A percentile compares a stretch with the other conserved stretches of the same genome.
Evolutionary conservation across 92 coral and sea anemone species (phyloP).

Genomic region (Nematostella vectensis): DNA sequence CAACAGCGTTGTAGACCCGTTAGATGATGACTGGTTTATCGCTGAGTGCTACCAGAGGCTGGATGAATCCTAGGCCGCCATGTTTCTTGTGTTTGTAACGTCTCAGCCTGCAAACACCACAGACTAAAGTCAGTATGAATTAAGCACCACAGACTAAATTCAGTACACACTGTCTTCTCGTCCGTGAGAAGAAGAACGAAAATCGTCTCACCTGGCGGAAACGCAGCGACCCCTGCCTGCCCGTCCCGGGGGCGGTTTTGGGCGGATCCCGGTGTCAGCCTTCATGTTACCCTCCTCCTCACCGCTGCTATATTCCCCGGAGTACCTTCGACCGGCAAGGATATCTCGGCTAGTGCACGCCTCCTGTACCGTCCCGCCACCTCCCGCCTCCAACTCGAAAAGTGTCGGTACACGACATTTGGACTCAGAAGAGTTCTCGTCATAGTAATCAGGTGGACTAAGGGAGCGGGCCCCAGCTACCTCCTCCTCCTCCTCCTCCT

Average conservation of each 20-base stretch:
- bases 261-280: slow-evolving; percentile 39
- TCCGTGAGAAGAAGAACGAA: background rate
- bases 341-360: slow-evolving; percentile 18
- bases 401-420: slow-evolving; percentile 12
- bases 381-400: slow-evolving; percentile 12
- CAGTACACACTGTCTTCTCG: too few species aligned
- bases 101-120: slow-evolving; percentile 52
- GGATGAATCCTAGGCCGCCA: slow-evolving; percentile 56
- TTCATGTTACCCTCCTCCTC: slow-evolving; percentile 7
- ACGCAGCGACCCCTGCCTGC: slow-evolving; percentile 64
- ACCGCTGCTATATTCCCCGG: slow-evolving; percentile 15
- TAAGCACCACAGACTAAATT: background rate
- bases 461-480: background rate
- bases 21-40: slow-evolving; percentile 88
- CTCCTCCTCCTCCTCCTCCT: background rate
- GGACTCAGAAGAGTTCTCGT: background rate
- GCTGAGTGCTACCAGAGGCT: slow-evolving; percentile 80
- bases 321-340: slow-evolving; percentile 13
- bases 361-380: slow-evolving; percentile 9
- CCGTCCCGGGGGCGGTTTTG: slow-evolving; percentile 90
- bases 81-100: slow-evolving; percentile 79
- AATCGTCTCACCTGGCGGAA: slow-evolving; percentile 33
- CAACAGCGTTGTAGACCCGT: too few species aligned
- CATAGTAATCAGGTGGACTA: background rate
- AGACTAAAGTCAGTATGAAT: background rate